These are phyloP conservation scores for Ceyx melanurus DNA, from an alignment of 2,113 vertebrate species.

Conservation along the genomic window DNA sequence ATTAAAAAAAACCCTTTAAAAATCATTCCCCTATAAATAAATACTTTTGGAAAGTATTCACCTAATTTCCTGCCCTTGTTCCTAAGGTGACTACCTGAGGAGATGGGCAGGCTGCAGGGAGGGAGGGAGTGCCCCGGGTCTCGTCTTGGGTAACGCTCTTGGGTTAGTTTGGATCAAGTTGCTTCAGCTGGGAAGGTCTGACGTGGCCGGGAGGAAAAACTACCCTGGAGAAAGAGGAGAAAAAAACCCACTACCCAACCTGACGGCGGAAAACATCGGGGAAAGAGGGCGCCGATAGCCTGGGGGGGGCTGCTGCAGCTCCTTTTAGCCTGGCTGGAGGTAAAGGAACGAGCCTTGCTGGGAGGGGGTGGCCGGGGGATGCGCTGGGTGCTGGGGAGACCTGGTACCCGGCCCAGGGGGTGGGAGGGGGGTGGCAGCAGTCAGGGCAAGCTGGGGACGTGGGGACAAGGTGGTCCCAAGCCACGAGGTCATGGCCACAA, in stretches of 20 bases:
- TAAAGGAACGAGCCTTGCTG: not conserved
- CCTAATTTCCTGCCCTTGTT: not conserved
- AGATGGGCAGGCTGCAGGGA: not conserved
- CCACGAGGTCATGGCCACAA: accelerated
- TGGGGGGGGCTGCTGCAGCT: not conserved
- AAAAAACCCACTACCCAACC: not conserved
- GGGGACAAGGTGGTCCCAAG: not conserved
- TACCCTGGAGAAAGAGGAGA: not conserved
- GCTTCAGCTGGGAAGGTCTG: not conserved
- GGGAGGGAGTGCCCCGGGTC: not conserved
- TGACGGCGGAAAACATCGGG: accelerated
- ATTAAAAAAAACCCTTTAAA: not conserved
- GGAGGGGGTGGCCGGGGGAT: accelerated
- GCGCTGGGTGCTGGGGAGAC: accelerated
- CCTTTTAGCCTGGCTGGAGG: not conserved
- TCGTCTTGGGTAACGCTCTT: not conserved
- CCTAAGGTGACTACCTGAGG: not conserved
- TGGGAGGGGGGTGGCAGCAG: not conserved
- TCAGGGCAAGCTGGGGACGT: not conserved
- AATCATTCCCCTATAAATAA: accelerated
- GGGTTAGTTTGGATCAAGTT: constrained; percentile 20
- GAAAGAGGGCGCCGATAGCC: accelerated
- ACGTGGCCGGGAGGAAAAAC: not conserved
- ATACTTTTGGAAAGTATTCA: not conserved
- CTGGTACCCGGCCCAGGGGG: not conserved